Conservation (phyloP, 2,888 invertebrate species). For the Podotricha telesiphe region DNA sequence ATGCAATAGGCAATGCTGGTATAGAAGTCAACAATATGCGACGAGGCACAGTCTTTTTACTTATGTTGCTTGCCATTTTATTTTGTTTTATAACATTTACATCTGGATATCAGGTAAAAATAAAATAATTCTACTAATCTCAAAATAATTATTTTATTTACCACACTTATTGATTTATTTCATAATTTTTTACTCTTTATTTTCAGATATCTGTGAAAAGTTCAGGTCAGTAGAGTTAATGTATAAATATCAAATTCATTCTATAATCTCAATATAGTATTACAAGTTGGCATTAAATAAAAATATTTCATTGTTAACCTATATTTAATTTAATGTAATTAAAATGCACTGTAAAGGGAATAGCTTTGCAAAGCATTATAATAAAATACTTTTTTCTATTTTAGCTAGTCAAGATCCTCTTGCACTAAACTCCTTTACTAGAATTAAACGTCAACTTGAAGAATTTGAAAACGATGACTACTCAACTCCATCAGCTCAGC, state of each 20-base stretch:
- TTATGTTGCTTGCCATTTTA: slow-evolving; percentile 54
- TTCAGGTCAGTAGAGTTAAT: slow-evolving; percentile 36
- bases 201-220: slow-evolving; percentile 54
- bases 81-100: slow-evolving; percentile 49
- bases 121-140: background rate
- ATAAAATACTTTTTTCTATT: slow-evolving; percentile 3
- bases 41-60: slow-evolving; percentile 53
- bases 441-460: slow-evolving; percentile 68
- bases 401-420: slow-evolving; percentile 4
- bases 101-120: slow-evolving; percentile 62
- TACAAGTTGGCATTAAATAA: too few relatives aligned
- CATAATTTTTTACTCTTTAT: slow-evolving; percentile 27
- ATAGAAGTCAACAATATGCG: slow-evolving; percentile 63
- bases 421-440: slow-evolving; percentile 27
- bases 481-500: slow-evolving; percentile 55
- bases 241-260: background rate
- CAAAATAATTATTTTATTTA: too few relatives aligned
- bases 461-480: slow-evolving; percentile 67
- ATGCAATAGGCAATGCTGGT: slow-evolving; percentile 62
- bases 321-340: too few relatives aligned
- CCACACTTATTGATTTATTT: too few relatives aligned
- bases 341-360: too few relatives aligned
- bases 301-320: too few relatives aligned
- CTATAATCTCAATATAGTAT: too few relatives aligned
- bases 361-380: too few relatives aligned